A percentile compares a stretch with the other conserved stretches of the same genome.
phyloP scores from a whole-genome alignment of 2,113 vertebrate species.

The Nicator chloris region DNA sequence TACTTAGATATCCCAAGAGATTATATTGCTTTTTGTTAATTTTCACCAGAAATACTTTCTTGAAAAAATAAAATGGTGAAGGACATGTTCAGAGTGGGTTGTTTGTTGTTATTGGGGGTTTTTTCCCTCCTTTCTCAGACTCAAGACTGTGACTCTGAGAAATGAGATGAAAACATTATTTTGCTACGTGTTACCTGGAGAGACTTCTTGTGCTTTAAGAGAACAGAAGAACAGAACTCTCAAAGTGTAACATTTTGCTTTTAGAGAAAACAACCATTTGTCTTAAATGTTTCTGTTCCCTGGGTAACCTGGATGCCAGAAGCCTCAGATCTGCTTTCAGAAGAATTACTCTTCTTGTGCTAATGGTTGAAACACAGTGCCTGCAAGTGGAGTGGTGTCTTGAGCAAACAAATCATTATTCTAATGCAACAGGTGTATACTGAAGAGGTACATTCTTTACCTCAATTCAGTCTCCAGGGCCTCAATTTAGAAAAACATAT shows the following conservation, averaged over 20 bases:
- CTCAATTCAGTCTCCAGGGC: background rate
- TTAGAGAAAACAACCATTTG: background rate
- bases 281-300: background rate
- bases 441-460: background rate
- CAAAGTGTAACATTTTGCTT: background rate
- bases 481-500: background rate
- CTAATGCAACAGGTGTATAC: background rate
- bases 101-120: background rate
- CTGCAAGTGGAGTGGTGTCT: background rate
- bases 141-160: background rate
- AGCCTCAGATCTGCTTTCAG: background rate
- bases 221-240: background rate
- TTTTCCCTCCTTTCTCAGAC: background rate
- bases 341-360: background rate
- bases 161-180: background rate
- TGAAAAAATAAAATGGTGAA: background rate
- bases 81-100: background rate
- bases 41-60: background rate
- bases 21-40: background rate
- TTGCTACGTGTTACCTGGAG: background rate
- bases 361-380: background rate
- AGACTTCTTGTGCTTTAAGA: background rate
- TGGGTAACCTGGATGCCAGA: background rate
- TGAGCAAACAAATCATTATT: slow-evolving; percentile 1
- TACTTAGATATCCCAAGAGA: background rate